Evolutionary conservation across 1,140 invertebrate genomes (phyloP), one percentile per base, ranked within the genome.

Genomic region (Lepidostoma basale): DNA sequence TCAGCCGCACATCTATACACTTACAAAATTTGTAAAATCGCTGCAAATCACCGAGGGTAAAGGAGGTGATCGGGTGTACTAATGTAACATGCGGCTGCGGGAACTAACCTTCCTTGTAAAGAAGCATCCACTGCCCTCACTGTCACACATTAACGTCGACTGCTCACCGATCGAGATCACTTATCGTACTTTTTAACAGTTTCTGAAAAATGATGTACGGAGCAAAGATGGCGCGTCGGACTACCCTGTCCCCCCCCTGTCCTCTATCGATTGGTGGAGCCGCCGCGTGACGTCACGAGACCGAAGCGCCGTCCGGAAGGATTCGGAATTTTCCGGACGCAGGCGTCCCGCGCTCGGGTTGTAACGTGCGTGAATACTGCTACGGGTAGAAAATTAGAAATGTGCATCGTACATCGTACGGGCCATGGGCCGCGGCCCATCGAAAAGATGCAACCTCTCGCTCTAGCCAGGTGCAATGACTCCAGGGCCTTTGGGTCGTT

Each of bases 61-160:
- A 14, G 3, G 3, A 10, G 10, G 10, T 40, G 3, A 12, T 40
- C n/a, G n/a, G n/a, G 36, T n/a, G 36, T 40, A 40, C 12, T 40
- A n/a, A 40, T 10, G 16, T 40, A 40, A 4, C 12, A 4, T 40
- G 16, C 14, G 45, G 26, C 45, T 49, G 45, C 10, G 28, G 28
- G 30, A 16, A 56, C 52, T 56, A 33, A 88, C 86, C 86, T 88
- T 87, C 81, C 85, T 83, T 70, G 84, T 85, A 77, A 88, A 87
- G 80, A 88, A 88, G 79, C 87, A 88, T 76, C 87, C 86, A 74
- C 85, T 85, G 75, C 85, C 86, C 81, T 85, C 86, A 81, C 84
- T 86, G 83, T 88, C 86, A 76, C 86, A 88, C 87, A 88, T 88
- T 84, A 88, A 83, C 79, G 80, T 75, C 76, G 75, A 73, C 36